Percentiles rank a stretch among this genome's conserved stretches.
Conservation (phyloP, 1,140 invertebrate genomes). For the Popillia japonica region DNA sequence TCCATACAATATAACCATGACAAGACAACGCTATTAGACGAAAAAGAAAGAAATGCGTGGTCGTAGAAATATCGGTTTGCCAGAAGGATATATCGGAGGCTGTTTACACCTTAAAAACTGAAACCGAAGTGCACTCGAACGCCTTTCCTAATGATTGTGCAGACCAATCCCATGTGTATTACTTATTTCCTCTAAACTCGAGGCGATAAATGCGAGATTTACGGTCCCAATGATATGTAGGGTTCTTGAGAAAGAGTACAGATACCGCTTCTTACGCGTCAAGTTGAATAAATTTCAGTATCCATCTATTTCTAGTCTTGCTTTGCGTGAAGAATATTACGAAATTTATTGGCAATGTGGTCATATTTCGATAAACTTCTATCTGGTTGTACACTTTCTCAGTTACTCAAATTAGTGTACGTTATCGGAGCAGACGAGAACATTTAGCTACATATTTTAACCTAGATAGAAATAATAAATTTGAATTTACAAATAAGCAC, state of each 20-base stretch:
- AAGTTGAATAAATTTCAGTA: too few species aligned
- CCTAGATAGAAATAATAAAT: too few species aligned
- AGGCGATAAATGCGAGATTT: neutral
- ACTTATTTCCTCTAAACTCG: conserved; percentile 8
- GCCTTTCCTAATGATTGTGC: conserved; percentile 13
- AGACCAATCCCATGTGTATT: conserved; percentile 24
- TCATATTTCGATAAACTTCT: too few species aligned
- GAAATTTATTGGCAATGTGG: too few species aligned
- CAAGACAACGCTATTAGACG: neutral
- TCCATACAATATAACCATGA: neutral
- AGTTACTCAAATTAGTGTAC: too few species aligned
- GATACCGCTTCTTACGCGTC: too few species aligned
- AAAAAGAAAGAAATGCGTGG: conserved; percentile 30
- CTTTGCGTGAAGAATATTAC: too few species aligned
- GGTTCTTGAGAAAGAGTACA: neutral
- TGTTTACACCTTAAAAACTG: conserved; percentile 35
- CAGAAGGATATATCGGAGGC: conserved; percentile 36
- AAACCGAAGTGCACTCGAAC: conserved; percentile 12
- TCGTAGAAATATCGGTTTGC: conserved; percentile 35
- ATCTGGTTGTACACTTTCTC: too few species aligned
- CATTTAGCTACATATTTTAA: too few species aligned
- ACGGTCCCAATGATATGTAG: neutral
- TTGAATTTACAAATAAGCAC: too few species aligned
- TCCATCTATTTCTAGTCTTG: too few species aligned
- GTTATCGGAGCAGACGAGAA: too few species aligned